phyloP scores from a whole-genome alignment of 2,113 vertebrate genomes.

The Sardina pilchardus region DNA sequence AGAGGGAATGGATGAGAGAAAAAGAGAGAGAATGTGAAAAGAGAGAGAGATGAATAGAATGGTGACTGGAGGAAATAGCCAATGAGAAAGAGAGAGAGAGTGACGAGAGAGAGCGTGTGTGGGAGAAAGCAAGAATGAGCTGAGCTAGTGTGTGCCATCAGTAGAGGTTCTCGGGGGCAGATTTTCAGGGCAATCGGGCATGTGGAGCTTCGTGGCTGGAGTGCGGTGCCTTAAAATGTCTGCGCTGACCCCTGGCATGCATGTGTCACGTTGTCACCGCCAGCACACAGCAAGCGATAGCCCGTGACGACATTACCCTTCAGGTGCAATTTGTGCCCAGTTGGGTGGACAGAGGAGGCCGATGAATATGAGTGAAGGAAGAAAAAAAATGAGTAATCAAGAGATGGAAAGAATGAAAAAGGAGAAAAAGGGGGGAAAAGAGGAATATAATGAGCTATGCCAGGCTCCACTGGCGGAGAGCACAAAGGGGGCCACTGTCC shows the following conservation, averaged over 20 bases:
- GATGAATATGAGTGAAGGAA: not conserved
- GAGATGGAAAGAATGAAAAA: not conserved
- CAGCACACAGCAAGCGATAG: not conserved
- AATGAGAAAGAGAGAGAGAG: not conserved
- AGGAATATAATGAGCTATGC: slow-evolving; percentile 12
- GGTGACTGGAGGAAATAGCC: not conserved
- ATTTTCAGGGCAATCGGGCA: not conserved
- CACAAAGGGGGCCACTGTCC: slow-evolving; percentile 5
- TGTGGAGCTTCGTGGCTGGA: not conserved
- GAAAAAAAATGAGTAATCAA: not conserved
- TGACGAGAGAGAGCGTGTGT: not conserved
- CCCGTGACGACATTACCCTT: not conserved
- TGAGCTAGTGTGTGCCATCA: not conserved
- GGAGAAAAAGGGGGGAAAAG: no score
- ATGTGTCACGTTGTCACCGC: not conserved
- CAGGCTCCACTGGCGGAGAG: not conserved
- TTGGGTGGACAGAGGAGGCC: not conserved
- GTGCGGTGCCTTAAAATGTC: not conserved
- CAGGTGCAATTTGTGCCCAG: not conserved
- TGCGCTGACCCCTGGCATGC: not conserved
- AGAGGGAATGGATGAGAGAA: not conserved
- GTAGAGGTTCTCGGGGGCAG: not conserved
- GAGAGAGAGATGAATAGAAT: not conserved
- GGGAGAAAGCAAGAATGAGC: not conserved
- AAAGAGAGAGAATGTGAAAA: not conserved